Evolutionary conservation across 35 echinoderm and acorn worm genomes (phyloP), one percentile per base, ranked within the genome.

Genomic region (Strongylocentrotus purpuratus): DNA sequence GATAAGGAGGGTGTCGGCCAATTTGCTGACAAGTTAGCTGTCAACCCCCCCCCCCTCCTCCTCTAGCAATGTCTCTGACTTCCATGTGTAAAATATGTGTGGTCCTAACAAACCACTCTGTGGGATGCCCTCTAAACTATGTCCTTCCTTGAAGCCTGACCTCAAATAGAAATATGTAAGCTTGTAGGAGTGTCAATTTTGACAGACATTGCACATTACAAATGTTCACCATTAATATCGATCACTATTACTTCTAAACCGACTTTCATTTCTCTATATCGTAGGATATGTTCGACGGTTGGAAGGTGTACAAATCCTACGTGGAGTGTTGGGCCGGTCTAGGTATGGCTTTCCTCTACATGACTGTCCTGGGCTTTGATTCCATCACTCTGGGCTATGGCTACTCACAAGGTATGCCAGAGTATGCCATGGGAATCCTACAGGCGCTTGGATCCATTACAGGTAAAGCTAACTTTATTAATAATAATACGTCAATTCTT

Each of bases 331-430:
- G 95, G 96, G 96, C 97, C 0, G 98, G 97, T 15, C 86, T 99
- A 25, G 96, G 97, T 9, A 48, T 99, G 10, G 97, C 98, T 4
- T 96, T 97, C 61, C 97, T 98, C 48, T 99, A 99, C 94, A 99
- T 99, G 98, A 99, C 98, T 13, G 97, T 99, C 33, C 94, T 99
- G 94, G 97, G 97, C 8, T 99, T 98, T 93, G 97, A 98, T 90
- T 97, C 97, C 2, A 95, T 99, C 28, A 98, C 97, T 18, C 97
- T 60, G 22, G 98, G 98, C 6, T 99, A 98, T 85, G 98, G 95
- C 2, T 99, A 98, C 58, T 94, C 97, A 32, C 92, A 97, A 32
- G 98, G 98, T 7, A 89, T 99, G 2, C 94, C 96, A 6, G 97
- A 97, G 86, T 97, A 86, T 52, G 93, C 96, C 46, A 48, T 99